Conservation (phyloP, 2,113 vertebrate genomes). For the Tor tambroides region DNA sequence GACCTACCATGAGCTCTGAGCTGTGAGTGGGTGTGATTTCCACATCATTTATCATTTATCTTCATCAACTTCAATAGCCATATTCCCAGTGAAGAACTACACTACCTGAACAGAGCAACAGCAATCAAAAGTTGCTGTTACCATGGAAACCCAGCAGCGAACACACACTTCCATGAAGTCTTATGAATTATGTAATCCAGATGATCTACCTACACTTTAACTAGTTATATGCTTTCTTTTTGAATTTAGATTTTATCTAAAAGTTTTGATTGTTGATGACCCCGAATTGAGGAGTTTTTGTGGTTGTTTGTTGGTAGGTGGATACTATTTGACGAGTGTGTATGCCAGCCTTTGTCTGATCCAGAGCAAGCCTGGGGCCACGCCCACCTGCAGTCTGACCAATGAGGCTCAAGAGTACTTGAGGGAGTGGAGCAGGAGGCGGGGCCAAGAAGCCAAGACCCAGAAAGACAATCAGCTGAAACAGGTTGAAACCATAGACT, state of each 20-base stretch:
- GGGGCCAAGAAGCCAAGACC: constrained; percentile 73
- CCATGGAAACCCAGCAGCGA: constrained; percentile 2
- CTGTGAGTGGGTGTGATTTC: background rate
- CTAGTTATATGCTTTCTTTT: background rate
- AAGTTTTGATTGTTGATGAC: background rate
- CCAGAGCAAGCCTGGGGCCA: constrained; percentile 68
- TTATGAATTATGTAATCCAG: constrained; percentile 17
- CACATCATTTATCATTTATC: background rate
- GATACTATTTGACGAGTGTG: constrained; percentile 80
- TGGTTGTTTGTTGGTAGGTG: constrained; percentile 64
- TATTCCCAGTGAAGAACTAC: background rate
- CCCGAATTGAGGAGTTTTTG: background rate
- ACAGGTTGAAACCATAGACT: constrained; percentile 65
- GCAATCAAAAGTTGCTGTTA: background rate
- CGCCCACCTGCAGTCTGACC: constrained; percentile 58
- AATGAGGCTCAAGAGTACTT: constrained; percentile 72
- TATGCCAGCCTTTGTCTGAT: constrained; percentile 79
- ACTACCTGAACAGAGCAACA: background rate
- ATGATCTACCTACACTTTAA: constrained; percentile 13
- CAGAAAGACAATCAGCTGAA: constrained; percentile 75
- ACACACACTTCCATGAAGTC: background rate
- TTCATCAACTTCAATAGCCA: background rate
- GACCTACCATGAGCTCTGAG: background rate
- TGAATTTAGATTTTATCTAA: background rate
- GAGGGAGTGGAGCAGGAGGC: constrained; percentile 76